Percentiles rank a stretch among this genome's conserved stretches.
Conservation (phyloP, 2,113 vertebrate genomes). For the Perca schrenkii region DNA sequence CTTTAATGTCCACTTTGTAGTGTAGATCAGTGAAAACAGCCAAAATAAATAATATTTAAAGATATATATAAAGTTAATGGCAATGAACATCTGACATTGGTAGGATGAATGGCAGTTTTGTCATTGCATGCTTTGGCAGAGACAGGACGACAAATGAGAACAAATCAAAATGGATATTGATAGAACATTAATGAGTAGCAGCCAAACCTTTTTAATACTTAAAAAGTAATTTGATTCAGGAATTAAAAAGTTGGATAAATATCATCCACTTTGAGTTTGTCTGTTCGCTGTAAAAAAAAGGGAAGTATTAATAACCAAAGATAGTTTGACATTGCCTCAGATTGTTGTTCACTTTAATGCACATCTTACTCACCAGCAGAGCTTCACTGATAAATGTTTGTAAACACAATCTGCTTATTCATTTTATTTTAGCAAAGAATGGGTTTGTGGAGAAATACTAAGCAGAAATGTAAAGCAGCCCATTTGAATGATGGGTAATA, state of each 20-base stretch:
- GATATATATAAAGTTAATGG: background rate
- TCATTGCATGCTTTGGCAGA: background rate
- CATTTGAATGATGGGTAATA: constrained; percentile 51
- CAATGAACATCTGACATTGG: background rate
- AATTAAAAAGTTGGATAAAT: background rate
- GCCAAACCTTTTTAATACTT: background rate
- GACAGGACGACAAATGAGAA: background rate
- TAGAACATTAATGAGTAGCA: background rate
- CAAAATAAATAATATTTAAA: constrained; percentile 25
- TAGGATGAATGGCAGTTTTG: background rate
- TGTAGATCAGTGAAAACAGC: constrained; percentile 10
- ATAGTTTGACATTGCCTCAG: constrained; percentile 17
- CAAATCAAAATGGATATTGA: background rate
- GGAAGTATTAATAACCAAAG: constrained; percentile 24
- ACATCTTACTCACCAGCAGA: constrained; percentile 41
- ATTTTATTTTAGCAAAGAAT: constrained; percentile 25
- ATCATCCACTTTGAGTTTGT: background rate
- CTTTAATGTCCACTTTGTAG: background rate
- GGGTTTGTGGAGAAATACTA: constrained; percentile 4
- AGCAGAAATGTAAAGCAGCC: constrained; percentile 1
- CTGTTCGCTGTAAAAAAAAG: background rate
- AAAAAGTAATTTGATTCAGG: background rate
- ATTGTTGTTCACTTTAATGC: constrained; percentile 33
- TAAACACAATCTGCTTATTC: constrained; percentile 38
- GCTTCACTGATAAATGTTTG: constrained; percentile 24